Evolutionary conservation across 2,888 invertebrate species (phyloP), one percentile per base, ranked within the genome.

Genomic region (Tenthredo scrophulariae): DNA sequence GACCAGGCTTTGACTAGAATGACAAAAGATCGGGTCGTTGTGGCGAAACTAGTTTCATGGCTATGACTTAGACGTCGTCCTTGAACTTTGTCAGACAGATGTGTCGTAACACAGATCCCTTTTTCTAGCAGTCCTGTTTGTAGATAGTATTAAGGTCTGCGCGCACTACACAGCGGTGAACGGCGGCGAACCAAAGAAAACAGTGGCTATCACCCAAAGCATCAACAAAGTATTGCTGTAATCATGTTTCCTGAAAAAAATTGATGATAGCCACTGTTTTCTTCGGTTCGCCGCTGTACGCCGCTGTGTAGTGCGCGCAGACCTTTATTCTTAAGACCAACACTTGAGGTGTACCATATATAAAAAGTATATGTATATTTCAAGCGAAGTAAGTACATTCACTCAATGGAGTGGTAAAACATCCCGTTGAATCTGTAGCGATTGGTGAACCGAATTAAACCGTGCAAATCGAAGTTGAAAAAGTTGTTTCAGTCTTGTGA

Each of bases 1-100:
- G 96, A 26, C 96, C 96, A 0, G 95, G 95, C 85, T 95, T 95
- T 0, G 96, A 96, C 96, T 96, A 26, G 65, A 65, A 65, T 65
- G 22, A 29, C 6, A 15, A 65, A 65, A 15, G 29, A 65, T 29
- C 2, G n/a, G n/a, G 6, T n/a, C n/a, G 54, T 54, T n/a, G 7
- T n/a, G n/a, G 5, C 54, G 7, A n/a, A 54, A 54, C n/a, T 54
- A 54, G 18, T 54, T 54, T n/a, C 1, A 54, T n/a, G 6, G 54
- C 54, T 54, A 18, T 50, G 4, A 50, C 18, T 50, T 15, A n/a
- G n/a, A n/a, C n/a, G 18, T 50, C 6, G 18, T 5, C 18, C 18
- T 50, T 50, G 6, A n/a, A n/a, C 50, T 50, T 50, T 18, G 0
- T 50, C 18, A 50, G 5, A 50, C n/a, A 1, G 0, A 6, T 4